Base-by-base conservation (phyloP, 2,797 vertebrate species). In the Oreochromis mossambicus region DNA sequence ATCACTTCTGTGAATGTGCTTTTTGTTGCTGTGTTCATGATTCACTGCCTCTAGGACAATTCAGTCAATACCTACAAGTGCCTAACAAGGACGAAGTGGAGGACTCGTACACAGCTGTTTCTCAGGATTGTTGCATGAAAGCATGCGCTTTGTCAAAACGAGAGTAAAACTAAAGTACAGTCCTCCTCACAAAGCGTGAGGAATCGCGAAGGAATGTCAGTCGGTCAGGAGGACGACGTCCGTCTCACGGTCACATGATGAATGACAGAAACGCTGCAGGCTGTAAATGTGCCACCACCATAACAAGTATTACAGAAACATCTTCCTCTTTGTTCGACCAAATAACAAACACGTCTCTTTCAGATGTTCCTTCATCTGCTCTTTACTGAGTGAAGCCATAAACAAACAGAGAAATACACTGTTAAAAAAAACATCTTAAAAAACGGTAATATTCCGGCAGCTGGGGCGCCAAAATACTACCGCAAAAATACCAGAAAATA, bases 211-310 rank as follows among this genome's bases (percentile, higher is more conserved):
- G 77, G 75, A 77, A 83, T 6, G 52, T 61, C 52, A 17, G 68
- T 46, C 46, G n/a, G 54, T 79, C 78, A 19, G 78, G n/a, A 43
- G 2, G 50, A 81, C 4, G 76, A 77, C 63, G 73, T 38, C 85
- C 11, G 79, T 91, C 86, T 86, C 79, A 51, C 61, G 43, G 78
- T 82, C 87, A 43, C 56, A 50, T 15, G 24, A 10, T 6, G 63
- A 29, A 48, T 29, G 43, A 29, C 4, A 73, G 68, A 17, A 46
- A 29, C 4, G 15, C 24, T 26, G 14, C 21, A 7, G n/a, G n/a
- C 36, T 68, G 41, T 73, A 29, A 48, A 46, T 2, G 15, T 46
- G 38, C 63, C 21, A 4, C n/a, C 38, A 5, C 7, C 1, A 3
- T 9, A 24, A 24, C 36, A 12, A 12, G 5, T 4, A 26, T 29